phyloP scores from a whole-genome alignment of 2,797 vertebrate species.

The Sternotherus odoratus region DNA sequence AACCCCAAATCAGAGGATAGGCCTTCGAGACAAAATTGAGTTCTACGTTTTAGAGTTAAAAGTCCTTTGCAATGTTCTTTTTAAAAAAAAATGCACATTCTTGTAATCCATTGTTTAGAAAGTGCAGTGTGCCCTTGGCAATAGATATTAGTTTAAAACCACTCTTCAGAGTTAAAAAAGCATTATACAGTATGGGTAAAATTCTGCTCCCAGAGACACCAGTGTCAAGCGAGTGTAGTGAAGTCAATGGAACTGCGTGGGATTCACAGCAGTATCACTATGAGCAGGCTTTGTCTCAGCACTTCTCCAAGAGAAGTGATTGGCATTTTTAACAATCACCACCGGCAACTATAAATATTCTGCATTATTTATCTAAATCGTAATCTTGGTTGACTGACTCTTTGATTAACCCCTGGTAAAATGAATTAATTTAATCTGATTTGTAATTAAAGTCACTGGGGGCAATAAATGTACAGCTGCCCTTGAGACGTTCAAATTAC shows the following conservation, averaged over 20 bases:
- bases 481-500: slow-evolving; percentile 48
- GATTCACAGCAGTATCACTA: neutral
- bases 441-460: slow-evolving; percentile 7
- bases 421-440: slow-evolving; percentile 2
- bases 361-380: neutral
- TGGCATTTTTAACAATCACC: neutral
- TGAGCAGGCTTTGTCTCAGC: neutral
- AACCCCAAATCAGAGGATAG: neutral
- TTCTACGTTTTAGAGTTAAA: neutral
- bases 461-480: neutral
- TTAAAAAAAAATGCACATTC: neutral
- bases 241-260: neutral
- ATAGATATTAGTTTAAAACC: neutral
- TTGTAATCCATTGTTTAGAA: neutral
- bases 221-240: neutral
- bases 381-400: neutral
- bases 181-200: neutral
- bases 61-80: neutral
- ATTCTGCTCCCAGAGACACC: neutral
- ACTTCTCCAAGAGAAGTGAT: neutral
- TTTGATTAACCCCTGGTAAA: neutral
- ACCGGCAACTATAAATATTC: neutral
- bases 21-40: neutral
- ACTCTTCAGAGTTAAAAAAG: neutral
- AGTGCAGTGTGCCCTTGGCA: neutral